A percentile compares a stretch with the other conserved stretches of the same genome.
Evolutionary conservation across 1,140 invertebrate genomes (phyloP).

Genomic region (Ceratoteleas bidentatus): DNA sequence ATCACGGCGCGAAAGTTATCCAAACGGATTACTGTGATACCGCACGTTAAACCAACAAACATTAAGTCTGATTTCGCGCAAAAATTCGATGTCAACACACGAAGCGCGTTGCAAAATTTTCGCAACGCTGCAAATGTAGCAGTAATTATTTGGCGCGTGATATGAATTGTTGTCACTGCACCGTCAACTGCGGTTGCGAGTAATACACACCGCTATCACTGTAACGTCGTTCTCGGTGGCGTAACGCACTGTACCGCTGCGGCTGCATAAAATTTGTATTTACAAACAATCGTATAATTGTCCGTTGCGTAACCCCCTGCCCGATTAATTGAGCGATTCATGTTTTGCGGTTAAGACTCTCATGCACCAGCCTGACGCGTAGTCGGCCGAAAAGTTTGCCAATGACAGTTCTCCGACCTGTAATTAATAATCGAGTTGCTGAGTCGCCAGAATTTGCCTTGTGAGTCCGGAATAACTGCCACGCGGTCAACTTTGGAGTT

Average conservation of each 20-base stretch:
- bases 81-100: too few species aligned
- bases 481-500: too few species aligned
- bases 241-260: slow-evolving; percentile 16
- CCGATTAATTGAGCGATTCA: slow-evolving; percentile 10
- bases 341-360: slow-evolving; percentile 14
- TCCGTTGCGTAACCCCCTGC: slow-evolving; percentile 11
- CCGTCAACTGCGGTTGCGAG: slow-evolving; percentile 27
- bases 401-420: too few species aligned
- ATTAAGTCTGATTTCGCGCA: too few species aligned
- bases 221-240: slow-evolving; percentile 14
- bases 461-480: too few species aligned
- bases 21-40: too few species aligned
- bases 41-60: too few species aligned
- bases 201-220: slow-evolving; percentile 35
- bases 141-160: slow-evolving; percentile 23
- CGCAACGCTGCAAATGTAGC: slow-evolving; percentile 6
- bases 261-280: slow-evolving; percentile 41
- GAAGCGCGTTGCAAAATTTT: slow-evolving; percentile 1
- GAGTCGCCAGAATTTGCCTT: too few species aligned
- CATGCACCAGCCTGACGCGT: too few species aligned
- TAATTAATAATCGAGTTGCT: slow-evolving; percentile 14
- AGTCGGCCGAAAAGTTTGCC: too few species aligned
- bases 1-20: too few species aligned
- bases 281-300: slow-evolving; percentile 25
- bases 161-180: slow-evolving; percentile 40